Base-by-base conservation (phyloP, 2,888 invertebrate genomes). In the Colostygia pectinataria region DNA sequence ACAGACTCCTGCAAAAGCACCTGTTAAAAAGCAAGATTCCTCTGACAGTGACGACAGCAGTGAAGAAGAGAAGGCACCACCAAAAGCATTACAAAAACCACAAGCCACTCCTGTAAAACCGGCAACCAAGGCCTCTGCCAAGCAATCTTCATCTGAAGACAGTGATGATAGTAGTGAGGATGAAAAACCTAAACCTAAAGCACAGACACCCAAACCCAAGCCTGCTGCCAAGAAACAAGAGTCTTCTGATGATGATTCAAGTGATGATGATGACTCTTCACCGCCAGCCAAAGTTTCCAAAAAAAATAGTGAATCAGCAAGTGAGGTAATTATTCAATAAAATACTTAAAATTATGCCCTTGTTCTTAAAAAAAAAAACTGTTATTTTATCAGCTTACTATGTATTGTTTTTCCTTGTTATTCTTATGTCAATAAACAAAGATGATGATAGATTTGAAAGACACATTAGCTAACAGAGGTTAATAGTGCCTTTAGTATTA, bases 141-240 rank as follows among this genome's bases (percentile, higher is more conserved):
- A 59, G 12, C 52, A 78, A 46, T 79, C 80, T 24, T 78, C 88
- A 14, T 77, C 77, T 33, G 49, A 49, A 10, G 83, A 83, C 28
- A 77, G 74, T 65, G 76, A 73, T 18, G 80, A 77, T 14, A 74
- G 72, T 41, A 70, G 75, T 53, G 74, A 77, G 32, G 78, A 78
- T 38, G 75, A 77, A 23, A 73, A 77, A 41, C 65, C 73, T 13
- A 80, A 81, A 57, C 37, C 57, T 29, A 72, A 74, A 57, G 45
- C 58, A 25, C 13, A 77, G 71, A 60, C 50, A 60, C 31, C 55
- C 68, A 61, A 47, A 61, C 42, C 50, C 57, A 63, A 58, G 20
- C 50, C 39, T 20, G 31, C 51, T 47, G 52, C 47, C 8, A 68
- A 79, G 56, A 75, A 79, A 46, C 52, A 72, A 13, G 51, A 50